phyloP scores from a whole-genome alignment of 64 coral and sea anemone species.

The Pocillopora damicornis region DNA sequence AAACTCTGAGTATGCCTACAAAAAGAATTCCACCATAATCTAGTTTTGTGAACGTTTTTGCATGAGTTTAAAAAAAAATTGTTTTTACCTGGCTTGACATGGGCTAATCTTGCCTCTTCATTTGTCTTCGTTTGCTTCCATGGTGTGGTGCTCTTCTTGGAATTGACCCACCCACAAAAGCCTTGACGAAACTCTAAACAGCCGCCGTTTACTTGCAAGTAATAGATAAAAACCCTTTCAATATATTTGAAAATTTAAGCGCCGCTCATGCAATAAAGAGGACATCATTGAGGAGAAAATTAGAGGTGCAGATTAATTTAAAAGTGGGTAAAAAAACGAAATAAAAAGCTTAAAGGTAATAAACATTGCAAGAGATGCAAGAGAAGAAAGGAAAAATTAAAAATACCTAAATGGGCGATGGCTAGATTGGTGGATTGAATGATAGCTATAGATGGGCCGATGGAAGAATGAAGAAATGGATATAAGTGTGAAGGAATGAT shows the following conservation, averaged over 20 bases:
- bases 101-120: not conserved
- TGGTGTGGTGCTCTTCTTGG: not conserved
- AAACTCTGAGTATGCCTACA: too few relatives aligned
- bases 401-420: not conserved
- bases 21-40: too few relatives aligned
- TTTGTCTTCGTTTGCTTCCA: conserved; percentile 13
- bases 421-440: not conserved
- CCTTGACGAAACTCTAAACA: conserved; percentile 21
- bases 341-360: not conserved
- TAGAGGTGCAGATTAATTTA: not conserved
- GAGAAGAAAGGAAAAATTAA: not conserved
- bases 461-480: not conserved
- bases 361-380: not conserved
- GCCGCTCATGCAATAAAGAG: not conserved
- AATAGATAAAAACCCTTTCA: not conserved
- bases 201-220: not conserved
- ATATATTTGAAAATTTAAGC: not conserved
- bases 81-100: not conserved
- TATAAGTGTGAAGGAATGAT: too few relatives aligned
- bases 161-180: conserved; percentile 45
- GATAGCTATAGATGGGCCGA: not conserved
- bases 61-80: not conserved
- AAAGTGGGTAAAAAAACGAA: too few relatives aligned
- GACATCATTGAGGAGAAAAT: not conserved
- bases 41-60: too few relatives aligned